These are phyloP conservation scores for Scomberomorus guttatus DNA, from an alignment of 2,797 vertebrate species.

Conservation along the genomic window DNA sequence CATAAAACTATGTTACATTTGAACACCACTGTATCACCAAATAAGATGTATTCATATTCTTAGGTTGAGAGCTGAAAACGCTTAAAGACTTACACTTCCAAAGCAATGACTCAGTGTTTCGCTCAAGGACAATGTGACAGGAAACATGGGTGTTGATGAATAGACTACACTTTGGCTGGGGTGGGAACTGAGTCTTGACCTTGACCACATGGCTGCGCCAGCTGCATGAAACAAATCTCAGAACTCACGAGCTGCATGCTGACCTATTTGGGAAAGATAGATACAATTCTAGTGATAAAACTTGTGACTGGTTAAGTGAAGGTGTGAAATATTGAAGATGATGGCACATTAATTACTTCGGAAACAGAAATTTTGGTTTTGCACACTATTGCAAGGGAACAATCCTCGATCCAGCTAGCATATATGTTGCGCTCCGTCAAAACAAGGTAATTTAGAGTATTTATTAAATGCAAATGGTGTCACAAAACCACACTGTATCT, in stretches of 20 bases:
- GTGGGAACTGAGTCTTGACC: slow-evolving; percentile 6
- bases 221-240: not conserved
- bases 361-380: not conserved
- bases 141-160: slow-evolving; percentile 33
- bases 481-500: not conserved
- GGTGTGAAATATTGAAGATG: not conserved
- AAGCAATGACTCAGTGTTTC: not conserved
- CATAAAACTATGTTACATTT: not conserved
- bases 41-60: not conserved
- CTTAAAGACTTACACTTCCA: not conserved
- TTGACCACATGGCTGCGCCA: not conserved
- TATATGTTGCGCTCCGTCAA: not conserved
- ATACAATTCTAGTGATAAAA: not conserved
- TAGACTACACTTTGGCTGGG: slow-evolving; percentile 2
- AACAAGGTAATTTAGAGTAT: not conserved
- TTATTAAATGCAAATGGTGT: not conserved
- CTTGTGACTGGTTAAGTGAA: not conserved
- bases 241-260: no score
- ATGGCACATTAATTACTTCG: not conserved
- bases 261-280: not conserved
- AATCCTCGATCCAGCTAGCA: rapidly evolving
- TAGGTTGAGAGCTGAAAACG: not conserved
- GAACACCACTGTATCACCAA: not conserved
- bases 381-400: not conserved
- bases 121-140: slow-evolving; percentile 24